phyloP scores from a whole-genome alignment of 2,888 invertebrate species.

The Cecidostiba fungosa region DNA sequence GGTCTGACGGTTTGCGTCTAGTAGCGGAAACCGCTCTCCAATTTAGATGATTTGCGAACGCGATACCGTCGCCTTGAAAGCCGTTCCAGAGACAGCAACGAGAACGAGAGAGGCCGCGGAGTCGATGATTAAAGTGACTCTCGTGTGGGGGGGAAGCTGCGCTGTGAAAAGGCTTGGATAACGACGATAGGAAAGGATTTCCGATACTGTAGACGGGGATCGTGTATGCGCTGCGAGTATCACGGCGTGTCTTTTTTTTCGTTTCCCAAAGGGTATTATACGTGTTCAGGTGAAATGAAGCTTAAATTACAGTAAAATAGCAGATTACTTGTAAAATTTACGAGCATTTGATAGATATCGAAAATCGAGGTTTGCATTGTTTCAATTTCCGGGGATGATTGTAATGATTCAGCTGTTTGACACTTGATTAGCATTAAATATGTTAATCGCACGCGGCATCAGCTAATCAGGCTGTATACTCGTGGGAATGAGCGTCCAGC shows the following conservation, averaged over 20 bases:
- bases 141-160: neutral
- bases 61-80: constrained; percentile 5
- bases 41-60: constrained; percentile 37
- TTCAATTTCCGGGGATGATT: neutral
- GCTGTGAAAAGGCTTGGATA: constrained; percentile 13
- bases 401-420: neutral
- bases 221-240: neutral
- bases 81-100: neutral
- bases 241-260: neutral
- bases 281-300: neutral
- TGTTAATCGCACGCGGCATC: constrained; percentile 3
- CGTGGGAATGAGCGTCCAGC: neutral
- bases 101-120: neutral
- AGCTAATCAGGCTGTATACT: neutral
- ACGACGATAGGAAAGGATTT: neutral
- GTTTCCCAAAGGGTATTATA: neutral
- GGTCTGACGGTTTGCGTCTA: neutral
- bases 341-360: neutral
- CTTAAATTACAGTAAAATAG: neutral
- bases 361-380: neutral
- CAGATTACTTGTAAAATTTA: neutral
- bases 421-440: constrained; percentile 27
- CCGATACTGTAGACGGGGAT: neutral
- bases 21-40: constrained; percentile 19
- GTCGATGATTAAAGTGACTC: constrained; percentile 35